phyloP scores from a whole-genome alignment of 2,888 invertebrate genomes.

The Limnephilus auricula region DNA sequence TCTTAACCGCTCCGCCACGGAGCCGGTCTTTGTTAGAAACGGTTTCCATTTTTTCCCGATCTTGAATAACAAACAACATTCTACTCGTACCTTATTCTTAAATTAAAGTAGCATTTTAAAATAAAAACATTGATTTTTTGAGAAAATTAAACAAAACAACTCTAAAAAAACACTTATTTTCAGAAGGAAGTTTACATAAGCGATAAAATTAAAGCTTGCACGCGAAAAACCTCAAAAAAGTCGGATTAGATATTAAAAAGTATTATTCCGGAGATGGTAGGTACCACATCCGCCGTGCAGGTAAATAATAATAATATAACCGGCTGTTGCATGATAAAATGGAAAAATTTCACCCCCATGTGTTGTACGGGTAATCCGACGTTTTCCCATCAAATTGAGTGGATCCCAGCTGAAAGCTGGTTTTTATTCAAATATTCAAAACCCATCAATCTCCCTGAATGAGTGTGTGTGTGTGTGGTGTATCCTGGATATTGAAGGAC shows the following conservation, averaged over 20 bases:
- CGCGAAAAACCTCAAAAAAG: neutral
- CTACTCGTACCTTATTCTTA: no score
- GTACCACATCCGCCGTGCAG: neutral
- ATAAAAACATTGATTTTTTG: no score
- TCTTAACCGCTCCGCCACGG: no score
- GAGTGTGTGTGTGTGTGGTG: neutral
- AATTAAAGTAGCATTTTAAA: no score
- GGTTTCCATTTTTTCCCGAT: no score
- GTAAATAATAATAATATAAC: constrained; percentile 30
- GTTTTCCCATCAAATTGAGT: constrained; percentile 54
- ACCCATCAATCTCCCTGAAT: constrained; percentile 58
- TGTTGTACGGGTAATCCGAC: constrained; percentile 41
- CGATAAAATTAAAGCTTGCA: neutral
- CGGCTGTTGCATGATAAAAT: constrained; percentile 28
- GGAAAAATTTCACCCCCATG: constrained; percentile 21
- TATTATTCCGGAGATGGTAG: neutral
- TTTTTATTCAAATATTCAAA: constrained; percentile 62
- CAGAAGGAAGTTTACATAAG: neutral
- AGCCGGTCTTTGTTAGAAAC: no score
- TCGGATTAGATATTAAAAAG: neutral
- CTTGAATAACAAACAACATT: no score
- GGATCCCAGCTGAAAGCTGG: constrained; percentile 36
- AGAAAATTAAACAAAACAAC: no score
- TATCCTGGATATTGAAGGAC: neutral
- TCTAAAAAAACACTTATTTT: neutral